Conservation (phyloP, 2,797 vertebrate species). For the Phylloscopus collybita region DNA sequence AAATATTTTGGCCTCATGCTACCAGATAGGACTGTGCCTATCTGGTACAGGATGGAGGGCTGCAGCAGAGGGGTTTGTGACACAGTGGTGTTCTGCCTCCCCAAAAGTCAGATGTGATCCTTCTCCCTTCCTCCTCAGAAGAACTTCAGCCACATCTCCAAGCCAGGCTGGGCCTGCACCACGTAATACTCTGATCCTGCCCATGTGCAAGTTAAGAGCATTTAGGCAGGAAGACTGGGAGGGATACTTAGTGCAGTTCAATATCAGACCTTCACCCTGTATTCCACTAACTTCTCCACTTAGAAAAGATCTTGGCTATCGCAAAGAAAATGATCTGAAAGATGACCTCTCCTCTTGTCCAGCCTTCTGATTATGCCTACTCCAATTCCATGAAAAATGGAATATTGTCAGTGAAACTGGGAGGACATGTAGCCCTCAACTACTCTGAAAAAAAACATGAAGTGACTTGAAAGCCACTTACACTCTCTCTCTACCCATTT, state of each 20-base stretch:
- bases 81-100: neutral
- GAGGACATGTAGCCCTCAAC: neutral
- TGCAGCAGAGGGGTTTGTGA: fast-evolving
- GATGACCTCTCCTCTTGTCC: fast-evolving
- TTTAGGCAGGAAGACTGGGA: neutral
- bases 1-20: neutral
- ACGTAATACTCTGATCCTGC: neutral
- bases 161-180: neutral
- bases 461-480: neutral
- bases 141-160: fast-evolving
- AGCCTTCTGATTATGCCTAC: neutral
- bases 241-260: neutral
- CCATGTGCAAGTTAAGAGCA: neutral
- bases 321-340: neutral
- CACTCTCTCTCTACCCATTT: fast-evolving
- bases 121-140: neutral
- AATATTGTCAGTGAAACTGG: neutral
- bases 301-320: neutral
- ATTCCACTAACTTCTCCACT: neutral
- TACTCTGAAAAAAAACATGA: neutral
- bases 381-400: neutral
- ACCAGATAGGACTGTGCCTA: fast-evolving
- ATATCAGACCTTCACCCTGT: neutral
- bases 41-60: fast-evolving
- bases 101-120: too few species aligned